Evolutionary conservation across 2,888 invertebrate genomes (phyloP), one percentile per base, ranked within the genome.

Genomic region (Drosophila hamatofila): DNA sequence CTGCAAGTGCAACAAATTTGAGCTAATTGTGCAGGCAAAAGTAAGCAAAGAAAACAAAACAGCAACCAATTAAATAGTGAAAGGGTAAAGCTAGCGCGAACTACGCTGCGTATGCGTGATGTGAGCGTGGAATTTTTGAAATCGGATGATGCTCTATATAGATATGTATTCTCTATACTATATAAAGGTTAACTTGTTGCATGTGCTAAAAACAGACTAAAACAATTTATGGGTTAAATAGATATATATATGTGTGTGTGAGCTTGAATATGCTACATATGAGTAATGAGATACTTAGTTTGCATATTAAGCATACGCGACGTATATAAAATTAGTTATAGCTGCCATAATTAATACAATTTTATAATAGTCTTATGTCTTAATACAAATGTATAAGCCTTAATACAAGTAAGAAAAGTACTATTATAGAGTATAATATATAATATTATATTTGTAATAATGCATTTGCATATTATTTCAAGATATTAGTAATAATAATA

Each of bases 11-110:
- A 58, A 42, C 64, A 57, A 58, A 71, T 58, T 44, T 51, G 12
- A 56, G 74, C 74, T 67, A 79, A 77, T 80, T 79, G 77, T 72
- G 62, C 61, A 54, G 49, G 21, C 60, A 25, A 63, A 56, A 65
- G 58, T 41, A 39, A 48, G 58, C 27, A 52, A 14, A 33, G 16
- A 39, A 14, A 39, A 12, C 9, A 18, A 14, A 25, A n/a, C n/a
- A 7, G 12, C 18, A 16, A 25, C 7, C 25, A 54, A 54, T 54
- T 54, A 27, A 54, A 12, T 30, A 64, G 66, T 70, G 71, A 79
- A 70, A 70, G 65, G 48, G 48, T 49, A 69, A 63, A 48, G 37
- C 41, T 23, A n/a, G 39, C 39, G 8, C n/a, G n/a, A n/a, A 39
- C n/a, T 39, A 39, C 37, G 37, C n/a, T 39, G 37, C n/a, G 37